Percentiles rank a stretch among this genome's conserved stretches.
These are phyloP conservation scores for Copidosoma aretas DNA, from an alignment of 2,888 invertebrate species.

Conservation along the genomic window DNA sequence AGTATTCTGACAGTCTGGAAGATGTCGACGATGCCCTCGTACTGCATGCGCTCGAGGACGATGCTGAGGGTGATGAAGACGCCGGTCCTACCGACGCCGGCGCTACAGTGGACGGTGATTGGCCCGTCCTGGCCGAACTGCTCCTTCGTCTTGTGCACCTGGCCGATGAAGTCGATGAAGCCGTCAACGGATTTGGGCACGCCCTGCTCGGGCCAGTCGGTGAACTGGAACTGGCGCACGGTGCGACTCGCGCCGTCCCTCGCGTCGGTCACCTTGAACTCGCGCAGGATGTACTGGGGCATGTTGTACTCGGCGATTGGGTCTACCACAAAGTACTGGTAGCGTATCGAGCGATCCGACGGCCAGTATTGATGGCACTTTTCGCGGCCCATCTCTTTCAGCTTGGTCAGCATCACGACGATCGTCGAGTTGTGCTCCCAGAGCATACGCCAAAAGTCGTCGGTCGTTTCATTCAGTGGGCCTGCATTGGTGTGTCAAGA, in stretches of 20 bases:
- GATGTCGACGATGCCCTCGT: slow-evolving; percentile 98
- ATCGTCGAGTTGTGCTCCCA: slow-evolving; percentile 99
- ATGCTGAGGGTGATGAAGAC: slow-evolving; percentile 98
- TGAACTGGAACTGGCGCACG: slow-evolving; percentile 95
- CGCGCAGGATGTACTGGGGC: slow-evolving; percentile 98
- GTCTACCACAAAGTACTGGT: slow-evolving; percentile 98
- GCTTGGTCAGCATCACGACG: slow-evolving; percentile 97
- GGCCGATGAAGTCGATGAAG: slow-evolving; percentile 99
- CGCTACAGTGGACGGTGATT: slow-evolving; percentile 94
- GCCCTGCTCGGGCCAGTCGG: slow-evolving; percentile 95
- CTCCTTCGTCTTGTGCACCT: slow-evolving; percentile 99
- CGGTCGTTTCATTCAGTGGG: slow-evolving; percentile 94
- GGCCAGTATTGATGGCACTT: slow-evolving; percentile 99
- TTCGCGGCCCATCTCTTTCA: slow-evolving; percentile 98
- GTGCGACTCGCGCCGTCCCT: slow-evolving; percentile 96
- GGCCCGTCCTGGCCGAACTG: slow-evolving; percentile 99
- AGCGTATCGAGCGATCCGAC: slow-evolving; percentile 93
- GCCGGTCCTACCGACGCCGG: slow-evolving; percentile 97
- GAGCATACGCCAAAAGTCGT: slow-evolving; percentile 99
- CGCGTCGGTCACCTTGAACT: slow-evolving; percentile 99
- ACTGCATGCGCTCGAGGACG: slow-evolving; percentile 97
- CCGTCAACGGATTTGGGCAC: slow-evolving; percentile 98
- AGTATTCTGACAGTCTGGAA: slow-evolving; percentile 99
- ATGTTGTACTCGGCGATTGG: slow-evolving; percentile 99
- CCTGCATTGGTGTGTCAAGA: slow-evolving; percentile 57